phyloP scores from a whole-genome alignment of 92 coral and sea anemone genomes.

The Scolanthus callimorphus region DNA sequence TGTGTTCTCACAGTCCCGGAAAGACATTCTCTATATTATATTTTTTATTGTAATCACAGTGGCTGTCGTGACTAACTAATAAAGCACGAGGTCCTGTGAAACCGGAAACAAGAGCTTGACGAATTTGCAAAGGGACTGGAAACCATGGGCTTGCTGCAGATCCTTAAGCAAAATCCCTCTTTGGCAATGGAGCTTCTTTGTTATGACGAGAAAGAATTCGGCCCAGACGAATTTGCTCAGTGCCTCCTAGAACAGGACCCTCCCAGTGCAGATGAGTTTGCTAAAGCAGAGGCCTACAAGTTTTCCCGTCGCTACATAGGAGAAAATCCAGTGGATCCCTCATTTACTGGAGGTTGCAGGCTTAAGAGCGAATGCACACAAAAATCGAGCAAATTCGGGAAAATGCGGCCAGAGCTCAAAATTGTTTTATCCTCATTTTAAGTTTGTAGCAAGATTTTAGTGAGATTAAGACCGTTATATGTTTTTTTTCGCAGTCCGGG shows the following conservation, averaged over 20 bases:
- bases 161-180: constrained; percentile 6
- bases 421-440: no score
- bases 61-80: no score
- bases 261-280: constrained; percentile 19
- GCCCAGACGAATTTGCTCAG: constrained; percentile 27
- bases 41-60: no score
- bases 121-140: constrained; percentile 37
- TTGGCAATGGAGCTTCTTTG: constrained; percentile 13
- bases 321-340: constrained; percentile 13
- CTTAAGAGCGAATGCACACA: no score
- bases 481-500: no score
- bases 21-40: no score
- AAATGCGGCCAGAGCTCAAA: no score
- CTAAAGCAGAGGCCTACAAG: constrained; percentile 23
- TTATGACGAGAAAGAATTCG: constrained; percentile 18
- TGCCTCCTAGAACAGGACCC: constrained; percentile 4
- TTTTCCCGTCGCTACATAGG: constrained; percentile 22
- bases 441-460: no score
- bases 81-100: no score
- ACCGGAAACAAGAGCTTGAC: constrained; percentile 34
- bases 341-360: constrained; percentile 12
- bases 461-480: no score
- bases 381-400: no score
- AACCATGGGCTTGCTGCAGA: constrained; percentile 18
- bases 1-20: no score